These are phyloP conservation scores for Sterna hirundo DNA, from an alignment of 2,113 vertebrate species.

Conservation along the genomic window DNA sequence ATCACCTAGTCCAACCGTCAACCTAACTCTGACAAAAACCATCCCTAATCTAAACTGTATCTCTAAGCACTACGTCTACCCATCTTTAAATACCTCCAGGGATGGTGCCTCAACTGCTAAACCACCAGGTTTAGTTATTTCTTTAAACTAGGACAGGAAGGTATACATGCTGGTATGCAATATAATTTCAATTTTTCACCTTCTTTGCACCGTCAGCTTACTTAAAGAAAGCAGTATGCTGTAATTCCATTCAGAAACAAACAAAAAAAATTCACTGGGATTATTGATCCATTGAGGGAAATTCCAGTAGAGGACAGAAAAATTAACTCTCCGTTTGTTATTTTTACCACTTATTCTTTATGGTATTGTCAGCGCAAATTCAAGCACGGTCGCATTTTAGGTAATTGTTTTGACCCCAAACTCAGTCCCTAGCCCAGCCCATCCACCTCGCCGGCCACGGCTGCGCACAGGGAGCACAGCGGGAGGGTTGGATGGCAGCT, in stretches of 20 bases:
- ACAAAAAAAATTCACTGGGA: fast-evolving
- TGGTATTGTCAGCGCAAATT: background rate
- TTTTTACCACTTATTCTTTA: background rate
- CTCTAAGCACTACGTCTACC: no score
- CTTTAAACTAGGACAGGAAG: background rate
- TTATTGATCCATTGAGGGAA: background rate
- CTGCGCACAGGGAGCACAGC: fast-evolving
- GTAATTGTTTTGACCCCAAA: fast-evolving
- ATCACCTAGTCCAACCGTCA: no score
- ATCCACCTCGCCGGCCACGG: fast-evolving
- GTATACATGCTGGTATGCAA: background rate
- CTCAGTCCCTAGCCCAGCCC: background rate
- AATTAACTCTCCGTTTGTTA: background rate
- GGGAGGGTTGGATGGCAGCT: background rate
- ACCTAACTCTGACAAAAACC: no score
- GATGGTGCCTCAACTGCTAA: background rate
- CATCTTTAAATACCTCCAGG: no score
- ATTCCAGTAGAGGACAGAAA: background rate
- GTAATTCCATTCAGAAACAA: background rate
- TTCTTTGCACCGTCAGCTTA: background rate
- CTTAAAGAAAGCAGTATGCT: background rate
- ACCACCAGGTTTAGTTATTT: background rate
- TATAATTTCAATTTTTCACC: background rate
- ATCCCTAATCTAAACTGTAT: no score
- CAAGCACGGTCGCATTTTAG: fast-evolving